Conservation (phyloP, 1,140 invertebrate genomes). For the Pseudomyrmex flavicornis region DNA sequence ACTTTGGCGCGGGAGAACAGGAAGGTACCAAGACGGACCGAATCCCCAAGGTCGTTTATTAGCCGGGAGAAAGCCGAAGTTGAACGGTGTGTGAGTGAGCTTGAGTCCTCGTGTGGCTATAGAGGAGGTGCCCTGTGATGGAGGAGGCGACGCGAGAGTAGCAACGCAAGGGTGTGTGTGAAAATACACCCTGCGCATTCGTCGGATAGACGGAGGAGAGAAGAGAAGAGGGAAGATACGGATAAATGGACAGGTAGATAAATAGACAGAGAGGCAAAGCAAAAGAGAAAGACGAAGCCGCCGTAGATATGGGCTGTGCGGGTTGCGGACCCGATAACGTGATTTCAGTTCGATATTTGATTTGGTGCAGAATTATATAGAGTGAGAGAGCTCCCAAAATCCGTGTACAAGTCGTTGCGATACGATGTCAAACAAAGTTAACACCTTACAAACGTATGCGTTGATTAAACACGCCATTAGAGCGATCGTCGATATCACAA, state of each 20-base stretch:
- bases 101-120: slow-evolving; percentile 14
- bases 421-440: slow-evolving; percentile 41
- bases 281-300: slow-evolving; percentile 43
- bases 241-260: slow-evolving; percentile 62
- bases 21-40: slow-evolving; percentile 42
- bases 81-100: slow-evolving; percentile 32
- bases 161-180: slow-evolving; percentile 11
- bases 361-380: slow-evolving; percentile 34
- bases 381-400: slow-evolving; percentile 34
- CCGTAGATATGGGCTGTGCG: slow-evolving; percentile 48
- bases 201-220: neutral
- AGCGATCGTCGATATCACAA: slow-evolving; percentile 1
- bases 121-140: slow-evolving; percentile 1
- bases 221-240: slow-evolving; percentile 19
- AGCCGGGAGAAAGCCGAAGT: slow-evolving; percentile 47
- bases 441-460: slow-evolving; percentile 19
- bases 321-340: slow-evolving; percentile 37
- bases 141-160: slow-evolving; percentile 12
- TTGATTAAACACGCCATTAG: slow-evolving; percentile 41
- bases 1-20: neutral
- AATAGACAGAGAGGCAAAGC: slow-evolving; percentile 46
- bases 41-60: slow-evolving; percentile 66
- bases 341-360: slow-evolving; percentile 62
- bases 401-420: slow-evolving; percentile 7
- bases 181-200: neutral